phyloP scores from a whole-genome alignment of 2,113 vertebrate species.

The Kryptolebias marmoratus region DNA sequence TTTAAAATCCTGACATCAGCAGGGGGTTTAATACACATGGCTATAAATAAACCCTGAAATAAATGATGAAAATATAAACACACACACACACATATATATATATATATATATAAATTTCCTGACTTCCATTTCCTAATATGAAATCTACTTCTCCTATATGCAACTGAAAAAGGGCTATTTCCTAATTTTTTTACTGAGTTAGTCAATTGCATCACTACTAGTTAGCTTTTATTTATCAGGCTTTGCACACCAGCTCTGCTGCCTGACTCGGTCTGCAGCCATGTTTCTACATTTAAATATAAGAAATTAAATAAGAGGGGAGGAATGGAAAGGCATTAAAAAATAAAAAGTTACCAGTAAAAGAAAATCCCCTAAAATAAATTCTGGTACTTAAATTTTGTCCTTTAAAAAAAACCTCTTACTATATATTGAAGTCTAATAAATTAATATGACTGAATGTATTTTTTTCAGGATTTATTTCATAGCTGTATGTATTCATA shows the following conservation, averaged over 20 bases:
- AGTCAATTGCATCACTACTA: no score
- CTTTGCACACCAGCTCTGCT: no score
- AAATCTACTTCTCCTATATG: background rate
- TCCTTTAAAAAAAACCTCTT: no score
- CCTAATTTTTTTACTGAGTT: no score
- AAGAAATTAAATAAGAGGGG: background rate
- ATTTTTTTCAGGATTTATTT: background rate
- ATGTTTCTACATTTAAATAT: background rate
- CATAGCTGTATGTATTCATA: background rate
- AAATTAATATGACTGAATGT: background rate
- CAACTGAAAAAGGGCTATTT: no score
- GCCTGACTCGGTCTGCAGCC: no score
- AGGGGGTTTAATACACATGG: slow-evolving; percentile 1
- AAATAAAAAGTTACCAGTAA: no score
- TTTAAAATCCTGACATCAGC: slow-evolving; percentile 58
- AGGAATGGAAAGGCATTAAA: background rate
- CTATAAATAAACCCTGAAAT: background rate
- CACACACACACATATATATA: no score
- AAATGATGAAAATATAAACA: background rate
- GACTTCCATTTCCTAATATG: background rate
- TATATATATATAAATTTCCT: background rate
- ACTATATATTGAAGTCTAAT: background rate
- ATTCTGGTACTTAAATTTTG: background rate
- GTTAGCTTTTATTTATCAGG: no score
- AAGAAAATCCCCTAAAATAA: background rate